phyloP scores from a whole-genome alignment of 2,113 vertebrate genomes.

The Xenopus borealis region DNA sequence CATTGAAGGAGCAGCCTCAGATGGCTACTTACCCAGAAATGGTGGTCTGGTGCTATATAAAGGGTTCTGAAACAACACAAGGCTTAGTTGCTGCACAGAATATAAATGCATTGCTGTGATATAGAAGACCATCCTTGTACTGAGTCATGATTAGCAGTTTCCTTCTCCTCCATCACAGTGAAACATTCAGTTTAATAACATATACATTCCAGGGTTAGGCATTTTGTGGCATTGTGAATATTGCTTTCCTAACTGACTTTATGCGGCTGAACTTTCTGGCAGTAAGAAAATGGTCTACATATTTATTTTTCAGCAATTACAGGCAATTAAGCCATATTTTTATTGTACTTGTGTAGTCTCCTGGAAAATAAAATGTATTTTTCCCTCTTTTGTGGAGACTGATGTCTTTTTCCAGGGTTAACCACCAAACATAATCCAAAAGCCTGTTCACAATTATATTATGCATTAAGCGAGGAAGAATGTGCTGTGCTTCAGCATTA shows the following conservation, averaged over 20 bases:
- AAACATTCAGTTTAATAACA: no score
- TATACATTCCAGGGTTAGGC: no score
- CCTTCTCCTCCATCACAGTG: no score
- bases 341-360: slow-evolving; percentile 53
- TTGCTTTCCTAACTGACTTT: background rate
- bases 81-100: no score
- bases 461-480: slow-evolving; percentile 68
- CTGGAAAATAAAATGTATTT: slow-evolving; percentile 68
- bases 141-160: no score
- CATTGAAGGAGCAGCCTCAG: no score
- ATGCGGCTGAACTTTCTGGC: background rate
- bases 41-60: no score
- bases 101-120: no score
- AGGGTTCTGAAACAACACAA: no score
- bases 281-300: background rate
- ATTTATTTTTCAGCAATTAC: background rate
- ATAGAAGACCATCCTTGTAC: no score
- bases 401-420: slow-evolving; percentile 61
- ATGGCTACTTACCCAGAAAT: no score
- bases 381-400: slow-evolving; percentile 57
- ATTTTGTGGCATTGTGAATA: no score
- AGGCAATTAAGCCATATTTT: slow-evolving; percentile 63
- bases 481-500: slow-evolving; percentile 76
- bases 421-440: slow-evolving; percentile 69
- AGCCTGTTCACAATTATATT: slow-evolving; percentile 76